phyloP scores from a whole-genome alignment of 2,113 vertebrate species.

The Paradisaea rubra region DNA sequence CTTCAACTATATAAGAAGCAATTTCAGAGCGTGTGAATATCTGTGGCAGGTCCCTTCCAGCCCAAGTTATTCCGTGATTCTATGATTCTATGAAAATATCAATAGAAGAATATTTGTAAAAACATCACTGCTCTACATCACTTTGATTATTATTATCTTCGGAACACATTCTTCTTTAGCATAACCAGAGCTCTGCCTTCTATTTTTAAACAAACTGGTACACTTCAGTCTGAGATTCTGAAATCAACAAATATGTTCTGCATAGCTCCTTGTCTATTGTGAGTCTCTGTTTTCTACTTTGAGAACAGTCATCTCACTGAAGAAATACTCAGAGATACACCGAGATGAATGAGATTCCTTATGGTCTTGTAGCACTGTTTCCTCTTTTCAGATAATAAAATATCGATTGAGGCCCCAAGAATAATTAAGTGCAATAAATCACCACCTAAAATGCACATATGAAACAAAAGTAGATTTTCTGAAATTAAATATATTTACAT shows the following conservation, averaged over 20 bases:
- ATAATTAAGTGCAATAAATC: background rate
- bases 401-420: rapidly evolving
- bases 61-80: background rate
- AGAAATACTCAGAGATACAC: background rate
- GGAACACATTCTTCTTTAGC: background rate
- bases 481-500: background rate
- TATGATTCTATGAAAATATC: background rate
- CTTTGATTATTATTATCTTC: background rate
- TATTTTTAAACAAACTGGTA: background rate
- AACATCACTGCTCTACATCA: background rate
- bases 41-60: background rate
- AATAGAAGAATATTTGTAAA: background rate
- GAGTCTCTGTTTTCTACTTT: background rate
- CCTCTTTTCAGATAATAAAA: background rate
- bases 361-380: background rate
- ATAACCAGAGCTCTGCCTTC: background rate
- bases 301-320: background rate
- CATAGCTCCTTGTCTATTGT: background rate
- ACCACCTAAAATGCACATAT: background rate
- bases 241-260: background rate
- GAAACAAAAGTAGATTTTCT: background rate
- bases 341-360: background rate
- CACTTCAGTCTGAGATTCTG: background rate
- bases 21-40: background rate
- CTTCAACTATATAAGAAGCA: background rate